Evolutionary conservation across 37 sponge, comb jelly and placozoan species (phyloP), one percentile per base, ranked within the genome.

Genomic region (Hexactinellida sp.): DNA sequence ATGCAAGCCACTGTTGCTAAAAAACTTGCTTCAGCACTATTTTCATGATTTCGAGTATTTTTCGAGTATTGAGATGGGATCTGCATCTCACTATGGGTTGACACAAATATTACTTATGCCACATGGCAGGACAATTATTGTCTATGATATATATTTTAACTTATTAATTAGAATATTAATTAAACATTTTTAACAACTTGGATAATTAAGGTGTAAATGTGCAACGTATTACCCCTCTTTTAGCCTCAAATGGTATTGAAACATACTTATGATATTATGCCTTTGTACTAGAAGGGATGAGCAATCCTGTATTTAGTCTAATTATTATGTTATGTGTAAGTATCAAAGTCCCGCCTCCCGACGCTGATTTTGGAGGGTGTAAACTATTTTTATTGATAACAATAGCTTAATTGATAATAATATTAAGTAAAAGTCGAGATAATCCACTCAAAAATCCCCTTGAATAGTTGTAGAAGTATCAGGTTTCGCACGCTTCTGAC

Each of bases 401-500:
- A 63, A 32, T 32, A 28, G 13, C 76, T 47, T 21, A 63, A 32
- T 63, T 21, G 21, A 63, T 7, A 63, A 23, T 32, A 63, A 63
- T 63, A 63, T 63, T 7, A 7, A 63, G 32, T 63, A 63, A 63
- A 28, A 63, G 76, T 63, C 76, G 34, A 63, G 76, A 63, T 63
- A 63, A 63, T 28, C 76, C 25, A 63, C 76, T 63, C 76, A 63
- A 32, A 63, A 63, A 63, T 63, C 5, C 76, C 3, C 76, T 63
- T 23, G 76, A 63, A 10, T 63, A 63, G 76, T 23, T 63, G 76
- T 63, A 63, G 76, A 32, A 63, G 76, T 63, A 63, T 63, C 34
- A 63, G 76, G 25, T 28, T 21, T n/a, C 76, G 76, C 76, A 63
- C 76, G 3, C 76, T 63, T 63, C 76, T 63, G 76, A 63, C 76